Evolutionary conservation across 2,797 vertebrate genomes (phyloP).

Genomic region (Micrastur ruficollis): DNA sequence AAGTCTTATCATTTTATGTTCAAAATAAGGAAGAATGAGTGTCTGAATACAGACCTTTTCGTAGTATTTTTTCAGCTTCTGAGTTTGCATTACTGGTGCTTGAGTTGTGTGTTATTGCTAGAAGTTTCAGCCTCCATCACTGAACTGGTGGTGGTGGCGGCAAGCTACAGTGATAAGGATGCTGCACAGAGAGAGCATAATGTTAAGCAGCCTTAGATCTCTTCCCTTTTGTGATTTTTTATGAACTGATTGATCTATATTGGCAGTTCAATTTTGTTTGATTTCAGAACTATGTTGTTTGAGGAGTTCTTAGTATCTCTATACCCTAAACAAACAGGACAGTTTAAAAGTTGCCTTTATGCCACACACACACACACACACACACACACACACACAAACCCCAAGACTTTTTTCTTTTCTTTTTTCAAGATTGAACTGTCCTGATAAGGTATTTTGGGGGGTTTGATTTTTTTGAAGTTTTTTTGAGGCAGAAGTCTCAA

Average conservation of each 20-base stretch:
- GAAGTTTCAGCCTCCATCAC: background rate
- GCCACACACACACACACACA: background rate
- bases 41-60: background rate
- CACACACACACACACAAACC: background rate
- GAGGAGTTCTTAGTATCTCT: background rate
- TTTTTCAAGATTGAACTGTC: background rate
- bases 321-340: background rate
- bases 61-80: background rate
- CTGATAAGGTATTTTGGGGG: background rate
- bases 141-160: background rate
- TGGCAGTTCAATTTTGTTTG: conserved; percentile 7
- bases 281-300: background rate
- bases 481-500: background rate
- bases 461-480: background rate
- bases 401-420: background rate
- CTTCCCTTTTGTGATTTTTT: background rate
- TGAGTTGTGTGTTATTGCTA: background rate
- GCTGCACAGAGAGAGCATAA: background rate
- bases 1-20: background rate
- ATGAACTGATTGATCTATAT: background rate
- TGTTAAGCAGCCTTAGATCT: background rate
- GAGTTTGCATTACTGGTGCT: background rate
- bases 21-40: background rate
- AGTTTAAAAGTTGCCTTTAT: background rate
- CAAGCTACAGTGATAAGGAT: background rate